A percentile compares a stretch with the other conserved stretches of the same genome.
phyloP scores from a whole-genome alignment of 2,888 invertebrate genomes.

The Noctuana brunneofusca region DNA sequence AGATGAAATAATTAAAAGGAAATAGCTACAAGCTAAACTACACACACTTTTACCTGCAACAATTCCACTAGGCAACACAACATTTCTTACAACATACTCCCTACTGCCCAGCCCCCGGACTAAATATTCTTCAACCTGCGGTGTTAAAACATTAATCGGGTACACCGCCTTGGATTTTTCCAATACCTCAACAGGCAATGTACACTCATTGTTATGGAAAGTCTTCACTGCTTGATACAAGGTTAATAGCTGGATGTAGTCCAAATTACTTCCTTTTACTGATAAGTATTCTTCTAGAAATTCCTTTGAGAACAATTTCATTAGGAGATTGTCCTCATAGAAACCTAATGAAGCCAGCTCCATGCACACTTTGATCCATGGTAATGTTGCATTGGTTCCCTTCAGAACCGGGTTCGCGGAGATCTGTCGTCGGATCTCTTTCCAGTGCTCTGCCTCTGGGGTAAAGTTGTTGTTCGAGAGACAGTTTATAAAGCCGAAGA shows the following conservation, averaged over 20 bases:
- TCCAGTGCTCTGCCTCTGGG: conserved; percentile 79
- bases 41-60: conserved; percentile 71
- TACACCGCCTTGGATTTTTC: conserved; percentile 59
- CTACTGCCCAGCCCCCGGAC: conserved; percentile 82
- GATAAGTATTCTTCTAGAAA: conserved; percentile 68
- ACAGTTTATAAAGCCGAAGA: conserved; percentile 78
- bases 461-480: conserved; percentile 84
- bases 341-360: conserved; percentile 83
- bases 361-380: conserved; percentile 80
- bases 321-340: conserved; percentile 80
- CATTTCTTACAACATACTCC: conserved; percentile 77
- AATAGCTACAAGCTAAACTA: too few species aligned
- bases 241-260: conserved; percentile 75
- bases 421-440: conserved; percentile 67
- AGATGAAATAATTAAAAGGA: not conserved
- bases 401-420: conserved; percentile 64
- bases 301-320: conserved; percentile 74
- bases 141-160: conserved; percentile 56
- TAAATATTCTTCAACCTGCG: conserved; percentile 72
- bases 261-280: conserved; percentile 63
- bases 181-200: conserved; percentile 66
- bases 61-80: conserved; percentile 80
- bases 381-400: conserved; percentile 62
- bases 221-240: conserved; percentile 81
- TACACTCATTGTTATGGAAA: conserved; percentile 65